Conservation (phyloP, 1,140 invertebrate species). For the Diprion similis region DNA sequence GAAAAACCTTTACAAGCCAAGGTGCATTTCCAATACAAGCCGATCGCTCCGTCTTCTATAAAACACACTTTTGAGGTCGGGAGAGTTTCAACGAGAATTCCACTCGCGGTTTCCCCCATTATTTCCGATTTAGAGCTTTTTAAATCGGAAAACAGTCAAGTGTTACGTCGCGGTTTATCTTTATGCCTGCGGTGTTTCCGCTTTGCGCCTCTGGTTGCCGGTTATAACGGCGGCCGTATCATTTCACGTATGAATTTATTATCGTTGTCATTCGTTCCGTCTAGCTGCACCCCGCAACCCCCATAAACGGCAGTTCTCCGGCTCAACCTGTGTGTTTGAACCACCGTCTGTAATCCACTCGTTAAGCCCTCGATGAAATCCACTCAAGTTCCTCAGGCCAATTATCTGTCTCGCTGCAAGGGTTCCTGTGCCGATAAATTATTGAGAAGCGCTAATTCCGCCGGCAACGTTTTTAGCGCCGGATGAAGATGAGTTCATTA, state of each 20-base stretch:
- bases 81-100: not conserved
- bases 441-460: not conserved
- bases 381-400: not conserved
- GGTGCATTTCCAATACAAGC: too few relatives aligned
- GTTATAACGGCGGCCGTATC: not conserved
- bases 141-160: constrained; percentile 1
- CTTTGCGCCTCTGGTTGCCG: not conserved
- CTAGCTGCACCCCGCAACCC: not conserved
- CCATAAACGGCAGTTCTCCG: not conserved
- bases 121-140: not conserved
- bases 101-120: not conserved
- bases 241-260: not conserved
- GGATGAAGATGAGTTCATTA: too few relatives aligned
- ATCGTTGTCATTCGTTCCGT: constrained; percentile 2
- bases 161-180: not conserved
- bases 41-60: too few relatives aligned
- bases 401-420: not conserved
- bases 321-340: not conserved
- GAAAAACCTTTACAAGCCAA: not conserved
- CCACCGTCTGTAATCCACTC: not conserved
- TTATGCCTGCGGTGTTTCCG: not conserved
- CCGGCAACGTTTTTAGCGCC: too few relatives aligned
- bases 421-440: not conserved
- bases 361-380: not conserved
- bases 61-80: not conserved